phyloP scores from a whole-genome alignment of 2,888 invertebrate species.

The Pardosa pseudoannulata region DNA sequence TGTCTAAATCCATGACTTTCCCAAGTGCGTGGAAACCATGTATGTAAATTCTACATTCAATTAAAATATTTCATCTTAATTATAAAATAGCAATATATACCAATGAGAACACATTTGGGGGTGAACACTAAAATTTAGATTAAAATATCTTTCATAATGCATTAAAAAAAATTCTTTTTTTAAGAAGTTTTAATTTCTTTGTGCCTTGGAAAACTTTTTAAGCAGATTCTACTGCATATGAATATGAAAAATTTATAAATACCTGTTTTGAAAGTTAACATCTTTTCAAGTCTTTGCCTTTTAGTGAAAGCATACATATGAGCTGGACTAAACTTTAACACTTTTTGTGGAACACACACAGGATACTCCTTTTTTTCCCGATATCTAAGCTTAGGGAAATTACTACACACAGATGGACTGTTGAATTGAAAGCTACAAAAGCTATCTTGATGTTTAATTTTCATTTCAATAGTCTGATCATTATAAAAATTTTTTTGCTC shows the following conservation, averaged over 20 bases:
- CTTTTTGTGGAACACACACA: not conserved
- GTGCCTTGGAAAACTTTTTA: no score
- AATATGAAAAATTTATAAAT: not conserved
- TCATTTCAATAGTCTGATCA: not conserved
- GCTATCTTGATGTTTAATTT: slow-evolving; percentile 28
- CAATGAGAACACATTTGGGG: no score
- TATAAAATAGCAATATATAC: no score
- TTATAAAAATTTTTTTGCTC: slow-evolving; percentile 3
- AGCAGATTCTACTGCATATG: no score
- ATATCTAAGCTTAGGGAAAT: slow-evolving; percentile 47
- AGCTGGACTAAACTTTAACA: not conserved
- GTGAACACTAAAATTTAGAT: no score
- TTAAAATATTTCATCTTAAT: no score
- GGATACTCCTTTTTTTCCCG: slow-evolving; percentile 47
- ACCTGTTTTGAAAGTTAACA: slow-evolving; percentile 45
- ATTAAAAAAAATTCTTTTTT: no score
- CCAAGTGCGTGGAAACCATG: no score
- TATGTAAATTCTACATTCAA: no score
- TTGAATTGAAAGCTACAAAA: slow-evolving; percentile 54
- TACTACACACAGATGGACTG: not conserved
- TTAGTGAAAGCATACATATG: slow-evolving; percentile 42
- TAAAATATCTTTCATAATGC: no score
- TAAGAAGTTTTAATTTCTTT: no score
- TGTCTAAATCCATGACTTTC: no score
- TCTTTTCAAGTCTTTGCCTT: slow-evolving; percentile 36